Percentiles rank a stretch among this genome's conserved stretches.
Evolutionary conservation across 2,888 invertebrate species (phyloP).

Genomic region (Hirtodrosophila trivittata): DNA sequence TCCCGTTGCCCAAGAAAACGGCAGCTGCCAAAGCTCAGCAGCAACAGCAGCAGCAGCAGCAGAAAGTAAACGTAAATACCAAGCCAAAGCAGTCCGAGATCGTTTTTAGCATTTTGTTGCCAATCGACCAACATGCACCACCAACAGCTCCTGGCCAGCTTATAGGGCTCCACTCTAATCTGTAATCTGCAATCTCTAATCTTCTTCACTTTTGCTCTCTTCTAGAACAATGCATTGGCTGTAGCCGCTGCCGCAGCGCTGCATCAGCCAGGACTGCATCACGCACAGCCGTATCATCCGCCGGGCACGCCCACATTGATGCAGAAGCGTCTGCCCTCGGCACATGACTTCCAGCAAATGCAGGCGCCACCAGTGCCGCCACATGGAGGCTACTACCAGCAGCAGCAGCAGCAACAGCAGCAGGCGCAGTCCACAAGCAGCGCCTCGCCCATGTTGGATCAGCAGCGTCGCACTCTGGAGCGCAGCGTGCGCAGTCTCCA

Average conservation of each 20-base stretch:
- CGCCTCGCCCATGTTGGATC: slow-evolving; percentile 79
- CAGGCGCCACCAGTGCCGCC: slow-evolving; percentile 79
- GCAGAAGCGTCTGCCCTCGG: slow-evolving; percentile 68
- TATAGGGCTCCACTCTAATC: background rate
- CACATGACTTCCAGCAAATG: slow-evolving; percentile 60
- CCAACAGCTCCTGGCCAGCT: background rate
- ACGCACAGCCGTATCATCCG: slow-evolving; percentile 80
- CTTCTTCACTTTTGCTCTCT: background rate
- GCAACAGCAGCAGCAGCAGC: slow-evolving; percentile 38
- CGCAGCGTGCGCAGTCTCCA: slow-evolving; percentile 80
- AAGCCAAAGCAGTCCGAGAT: slow-evolving; percentile 35
- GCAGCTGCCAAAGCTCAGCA: slow-evolving; percentile 44
- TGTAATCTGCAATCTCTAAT: background rate
- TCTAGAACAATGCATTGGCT: slow-evolving; percentile 47
- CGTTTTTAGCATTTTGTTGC: slow-evolving; percentile 30
- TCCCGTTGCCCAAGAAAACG: slow-evolving; percentile 68
- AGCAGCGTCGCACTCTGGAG: slow-evolving; percentile 81
- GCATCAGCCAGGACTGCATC: slow-evolving; percentile 75
- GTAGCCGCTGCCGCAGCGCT: slow-evolving; percentile 56
- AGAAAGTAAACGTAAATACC: slow-evolving; percentile 59
- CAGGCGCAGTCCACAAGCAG: slow-evolving; percentile 51
- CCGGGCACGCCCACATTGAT: slow-evolving; percentile 79
- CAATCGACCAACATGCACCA: slow-evolving; percentile 17
- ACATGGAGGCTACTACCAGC: slow-evolving; percentile 69
- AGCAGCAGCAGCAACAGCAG: slow-evolving; percentile 58